Evolutionary conservation across 2,888 invertebrate genomes (phyloP).

Genomic region (Ophonus ardosiacus): DNA sequence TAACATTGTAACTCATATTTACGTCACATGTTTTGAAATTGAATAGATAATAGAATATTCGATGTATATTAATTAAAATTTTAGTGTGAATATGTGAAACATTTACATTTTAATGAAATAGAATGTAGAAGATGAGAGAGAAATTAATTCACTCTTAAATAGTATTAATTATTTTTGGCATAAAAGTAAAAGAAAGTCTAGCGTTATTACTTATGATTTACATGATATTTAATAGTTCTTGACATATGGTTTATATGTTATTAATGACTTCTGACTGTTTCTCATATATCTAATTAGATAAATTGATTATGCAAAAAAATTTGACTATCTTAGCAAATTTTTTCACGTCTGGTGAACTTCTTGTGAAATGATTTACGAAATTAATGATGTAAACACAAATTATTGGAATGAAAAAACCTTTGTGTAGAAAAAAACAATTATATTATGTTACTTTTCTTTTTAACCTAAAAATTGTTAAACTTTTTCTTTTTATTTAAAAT

Average conservation of each 20-base stretch:
- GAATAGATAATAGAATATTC: constrained; percentile 17
- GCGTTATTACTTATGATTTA: background rate
- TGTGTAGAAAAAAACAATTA: background rate
- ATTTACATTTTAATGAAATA: constrained; percentile 46
- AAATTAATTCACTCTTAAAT: constrained; percentile 10
- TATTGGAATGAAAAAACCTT: background rate
- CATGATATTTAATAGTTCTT: background rate
- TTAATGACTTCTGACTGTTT: background rate
- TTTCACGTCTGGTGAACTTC: constrained; percentile 14
- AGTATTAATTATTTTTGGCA: constrained; percentile 2
- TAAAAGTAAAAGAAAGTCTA: constrained; percentile 41
- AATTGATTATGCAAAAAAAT: constrained; percentile 30
- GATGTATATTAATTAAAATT: constrained; percentile 15
- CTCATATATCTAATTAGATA: background rate
- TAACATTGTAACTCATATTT: constrained; percentile 2
- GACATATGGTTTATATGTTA: background rate
- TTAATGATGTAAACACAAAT: constrained; percentile 36
- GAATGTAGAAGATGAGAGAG: constrained; percentile 52
- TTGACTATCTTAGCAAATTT: background rate
- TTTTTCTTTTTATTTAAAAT: background rate
- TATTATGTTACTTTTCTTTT: background rate
- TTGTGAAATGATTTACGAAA: constrained; percentile 32
- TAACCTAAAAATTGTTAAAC: background rate
- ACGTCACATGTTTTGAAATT: constrained; percentile 32
- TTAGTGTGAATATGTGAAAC: constrained; percentile 24